Evolutionary conservation across 1,140 invertebrate species (phyloP), one percentile per base, ranked within the genome.

Genomic region (Eubasilissa regina): DNA sequence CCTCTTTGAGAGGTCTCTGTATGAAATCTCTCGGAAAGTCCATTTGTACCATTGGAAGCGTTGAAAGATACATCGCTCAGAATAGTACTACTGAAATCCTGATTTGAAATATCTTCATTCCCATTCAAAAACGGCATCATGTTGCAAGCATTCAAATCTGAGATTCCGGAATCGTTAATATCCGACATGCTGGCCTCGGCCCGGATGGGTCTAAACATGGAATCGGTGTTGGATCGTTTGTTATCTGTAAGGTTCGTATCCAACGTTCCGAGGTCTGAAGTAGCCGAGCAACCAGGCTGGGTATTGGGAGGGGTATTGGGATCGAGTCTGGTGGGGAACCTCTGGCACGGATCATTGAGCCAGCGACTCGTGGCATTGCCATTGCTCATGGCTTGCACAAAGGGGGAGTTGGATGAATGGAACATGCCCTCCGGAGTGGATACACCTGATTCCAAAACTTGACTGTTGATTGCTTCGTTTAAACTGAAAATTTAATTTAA

Each of bases 351-450:
- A 84, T 89, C 88, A 84, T 88, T 87, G 58, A 89, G 86, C 88
- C 88, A 89, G 76, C 88, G 87, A 82, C 86, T 87, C 66, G 88
- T 89, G n/a, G 88, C 88, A 81, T 87, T 87, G 70, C 85, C 86
- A 76, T 86, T 86, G 60, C 66, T 73, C n/a, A 73, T 47, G 13
- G 77, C 56, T 53, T 75, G 47, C 0, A 79, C 73, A 45, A 79
- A 79, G 4, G 78, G 70, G 17, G 78, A 79, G 25, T 75, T 75
- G 45, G 60, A 62, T 43, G 70, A 75, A 62, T 79, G 78, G 48
- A 75, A 79, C 72, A 79, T 79, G n/a, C 72, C 77, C 12, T 75
- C 72, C 1, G 78, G 72, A 4, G 78, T 75, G 10, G 78, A 75
- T 47, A 75, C 21, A 15, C 72, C 73, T 1, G 73, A 64, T 15